Base-by-base conservation (phyloP, 2,113 vertebrate species). In the Trichomycterus rosablanca region DNA sequence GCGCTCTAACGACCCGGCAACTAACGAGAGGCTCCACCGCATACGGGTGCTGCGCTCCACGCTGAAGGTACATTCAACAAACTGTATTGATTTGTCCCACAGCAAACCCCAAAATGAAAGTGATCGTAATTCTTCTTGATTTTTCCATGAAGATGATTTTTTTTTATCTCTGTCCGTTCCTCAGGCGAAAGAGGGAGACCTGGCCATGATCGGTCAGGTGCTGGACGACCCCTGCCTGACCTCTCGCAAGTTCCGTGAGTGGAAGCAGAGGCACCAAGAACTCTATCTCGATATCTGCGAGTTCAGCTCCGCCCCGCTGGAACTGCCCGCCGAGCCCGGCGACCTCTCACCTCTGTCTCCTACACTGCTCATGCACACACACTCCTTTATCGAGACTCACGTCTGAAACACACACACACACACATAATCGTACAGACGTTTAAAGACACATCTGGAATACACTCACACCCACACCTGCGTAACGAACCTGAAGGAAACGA, bases 301-400 rank as follows among this genome's bases (percentile, higher is more conserved):
- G 80, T 90, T 86, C 82, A 91, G 84, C 77, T 84, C 78, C 70
- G 77, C 46, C 74, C 72, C 72, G 14, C 26, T 69, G 60, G 72
- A 74, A 48, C 72, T 86, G 26, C 87, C 89, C 71, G 83, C 88
- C 1, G 91, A 88, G 66, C 83, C 87, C 52, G 88, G 87, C 59
- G 89, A 93, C 80, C 88, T 90, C 37, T 84, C 85, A 37, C 83
- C 81, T 39, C 84, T 91, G 59, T 83, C 76, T 30, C 88, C 90
- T 0, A 87, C 87, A 3, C 76, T 89, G 79, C 87, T 91, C 80
- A 90, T 89, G 70, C 93, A 92, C 76, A 93, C 89, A 15, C 89
- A 93, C 80, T 95, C 93, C 53, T 92, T 95, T 85, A 95, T 93
- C 34, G 91, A 93, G 81, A 94, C 89, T 3, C 89, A 93, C 0